phyloP scores from a whole-genome alignment of 2,797 vertebrate genomes.

The Novumbra hubbsi region DNA sequence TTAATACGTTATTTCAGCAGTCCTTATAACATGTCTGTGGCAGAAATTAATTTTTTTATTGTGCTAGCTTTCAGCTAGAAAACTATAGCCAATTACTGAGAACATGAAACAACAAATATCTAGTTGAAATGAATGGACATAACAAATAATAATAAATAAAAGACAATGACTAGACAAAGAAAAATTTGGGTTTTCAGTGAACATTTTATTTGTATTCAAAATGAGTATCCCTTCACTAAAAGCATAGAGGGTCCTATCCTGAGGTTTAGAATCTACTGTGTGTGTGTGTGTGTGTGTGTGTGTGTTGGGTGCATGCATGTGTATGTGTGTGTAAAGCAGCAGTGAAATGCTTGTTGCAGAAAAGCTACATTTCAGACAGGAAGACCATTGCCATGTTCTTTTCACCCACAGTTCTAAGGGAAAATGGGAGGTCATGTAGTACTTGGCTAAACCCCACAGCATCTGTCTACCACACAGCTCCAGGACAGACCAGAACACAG shows the following conservation, averaged over 20 bases:
- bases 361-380: not conserved
- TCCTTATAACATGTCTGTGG: too few species aligned
- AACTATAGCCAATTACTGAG: not conserved
- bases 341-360: not conserved
- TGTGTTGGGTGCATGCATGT: not conserved
- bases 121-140: not conserved
- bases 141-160: not conserved
- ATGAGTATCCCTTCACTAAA: not conserved
- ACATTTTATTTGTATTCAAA: not conserved
- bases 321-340: not conserved
- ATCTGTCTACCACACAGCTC: conserved; percentile 1
- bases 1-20: too few species aligned
- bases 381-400: not conserved
- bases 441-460: not conserved
- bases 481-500: not conserved
- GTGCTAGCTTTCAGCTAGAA: not conserved
- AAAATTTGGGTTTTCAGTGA: not conserved
- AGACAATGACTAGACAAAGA: not conserved
- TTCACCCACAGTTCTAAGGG: conserved; percentile 2
- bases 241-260: not conserved
- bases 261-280: not conserved
- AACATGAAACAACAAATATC: not conserved
- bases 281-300: conserved; percentile 7
- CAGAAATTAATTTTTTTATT: too few species aligned
- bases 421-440: not conserved